Base-by-base conservation (phyloP, 2,888 invertebrate genomes). In the Cryptosula pallasiana region DNA sequence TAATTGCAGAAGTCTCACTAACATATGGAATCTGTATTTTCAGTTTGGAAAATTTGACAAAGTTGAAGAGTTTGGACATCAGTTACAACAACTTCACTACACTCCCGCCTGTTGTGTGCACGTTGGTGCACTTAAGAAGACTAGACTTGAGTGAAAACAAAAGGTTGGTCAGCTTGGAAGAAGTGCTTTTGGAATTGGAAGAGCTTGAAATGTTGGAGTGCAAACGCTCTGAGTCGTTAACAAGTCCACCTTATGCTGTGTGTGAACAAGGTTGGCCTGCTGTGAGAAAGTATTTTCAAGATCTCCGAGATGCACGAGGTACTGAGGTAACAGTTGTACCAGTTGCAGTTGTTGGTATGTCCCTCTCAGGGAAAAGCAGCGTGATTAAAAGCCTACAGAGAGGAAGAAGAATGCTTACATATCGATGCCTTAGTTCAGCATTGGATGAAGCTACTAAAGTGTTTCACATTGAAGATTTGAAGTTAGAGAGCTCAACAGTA, bases 181-280 rank as follows among this genome's bases (percentile, higher is more conserved):
- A n/a, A n/a, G n/a, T n/a, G n/a, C n/a, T n/a, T n/a, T n/a, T n/a
- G n/a, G n/a, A n/a, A n/a, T n/a, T n/a, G n/a, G n/a, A n/a, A n/a
- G n/a, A n/a, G n/a, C n/a, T n/a, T n/a, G n/a, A n/a, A n/a, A n/a
- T n/a, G n/a, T n/a, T n/a, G n/a, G n/a, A n/a, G n/a, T n/a, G n/a
- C n/a, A n/a, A n/a, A n/a, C n/a, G n/a, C n/a, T n/a, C n/a, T n/a
- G n/a, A n/a, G n/a, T n/a, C n/a, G n/a, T n/a, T n/a, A n/a, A n/a
- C n/a, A n/a, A n/a, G n/a, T n/a, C 63, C 63, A 13, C 63, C 63
- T 9, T 63, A 32, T 63, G 63, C 29, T 3, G 63, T 63, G 13
- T 27, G 32, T 32, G 34, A 63, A 27, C 63, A 63, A 63, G 63
- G 63, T 32, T 25, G 16, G 32, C 5, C 9, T 32, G 63, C 63